Conservation (phyloP, 2,113 vertebrate species). For the Ammodytes dubius region DNA sequence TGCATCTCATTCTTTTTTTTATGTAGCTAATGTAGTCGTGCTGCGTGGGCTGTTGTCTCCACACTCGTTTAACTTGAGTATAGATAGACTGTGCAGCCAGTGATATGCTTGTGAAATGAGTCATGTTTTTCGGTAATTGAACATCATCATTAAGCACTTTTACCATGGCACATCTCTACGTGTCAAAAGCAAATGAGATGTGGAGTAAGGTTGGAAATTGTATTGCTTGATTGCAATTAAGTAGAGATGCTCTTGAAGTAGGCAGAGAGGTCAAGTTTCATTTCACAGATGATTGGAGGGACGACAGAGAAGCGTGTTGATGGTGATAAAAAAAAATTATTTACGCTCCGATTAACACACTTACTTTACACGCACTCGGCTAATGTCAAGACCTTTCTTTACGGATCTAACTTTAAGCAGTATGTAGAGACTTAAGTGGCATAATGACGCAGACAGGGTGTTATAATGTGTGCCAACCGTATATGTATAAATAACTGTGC, state of each 20-base stretch:
- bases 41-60: neutral
- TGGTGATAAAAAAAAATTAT: neutral
- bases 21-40: neutral
- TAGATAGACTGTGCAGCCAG: neutral
- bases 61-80: neutral
- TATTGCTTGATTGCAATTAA: neutral
- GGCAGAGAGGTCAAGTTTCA: neutral
- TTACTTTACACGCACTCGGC: neutral
- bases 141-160: neutral
- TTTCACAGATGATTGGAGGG: neutral
- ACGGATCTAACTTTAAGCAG: neutral
- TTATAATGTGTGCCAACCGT: no score
- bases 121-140: neutral
- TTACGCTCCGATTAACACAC: neutral
- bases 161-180: no score
- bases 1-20: neutral
- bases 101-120: neutral
- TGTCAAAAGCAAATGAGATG: neutral
- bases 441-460: neutral
- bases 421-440: neutral
- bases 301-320: neutral
- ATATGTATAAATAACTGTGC: no score
- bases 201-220: neutral
- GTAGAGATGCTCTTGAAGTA: neutral
- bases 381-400: neutral